Evolutionary conservation across 1,140 invertebrate species (phyloP).

Genomic region (Drosophila sulfurigaster): DNA sequence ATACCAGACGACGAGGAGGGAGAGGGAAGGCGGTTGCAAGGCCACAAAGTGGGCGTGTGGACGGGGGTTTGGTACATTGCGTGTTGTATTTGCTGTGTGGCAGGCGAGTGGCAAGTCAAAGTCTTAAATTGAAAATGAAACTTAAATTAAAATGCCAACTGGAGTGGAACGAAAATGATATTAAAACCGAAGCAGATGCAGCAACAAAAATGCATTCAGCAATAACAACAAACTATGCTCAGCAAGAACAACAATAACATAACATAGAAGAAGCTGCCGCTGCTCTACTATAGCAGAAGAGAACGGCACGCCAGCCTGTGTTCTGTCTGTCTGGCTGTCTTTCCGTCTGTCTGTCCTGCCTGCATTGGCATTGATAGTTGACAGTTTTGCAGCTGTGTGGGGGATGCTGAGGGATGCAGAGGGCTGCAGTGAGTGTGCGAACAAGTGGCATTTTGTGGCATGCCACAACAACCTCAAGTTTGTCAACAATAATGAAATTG

Average conservation of each 20-base stretch:
- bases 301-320: constrained; percentile 20
- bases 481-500: constrained; percentile 80
- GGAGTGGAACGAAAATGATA: constrained; percentile 83
- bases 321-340: background rate
- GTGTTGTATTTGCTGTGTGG: constrained; percentile 62
- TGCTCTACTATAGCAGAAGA: background rate
- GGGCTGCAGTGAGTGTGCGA: constrained; percentile 19
- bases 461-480: constrained; percentile 73
- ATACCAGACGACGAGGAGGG: constrained; percentile 38
- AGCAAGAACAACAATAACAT: constrained; percentile 36
- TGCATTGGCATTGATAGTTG: constrained; percentile 77
- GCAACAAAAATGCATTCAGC: constrained; percentile 37
- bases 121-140: constrained; percentile 83
- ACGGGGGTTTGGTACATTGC: background rate
- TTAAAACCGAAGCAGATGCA: constrained; percentile 70
- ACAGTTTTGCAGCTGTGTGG: constrained; percentile 46
- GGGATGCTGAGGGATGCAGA: constrained; percentile 16
- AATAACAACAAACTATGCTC: constrained; percentile 52
- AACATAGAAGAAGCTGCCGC: constrained; percentile 5
- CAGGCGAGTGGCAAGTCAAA: constrained; percentile 74
- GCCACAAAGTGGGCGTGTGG: constrained; percentile 20
- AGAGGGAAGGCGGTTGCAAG: background rate
- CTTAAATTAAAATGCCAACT: constrained; percentile 83
- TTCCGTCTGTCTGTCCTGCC: constrained; percentile 47
- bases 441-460: constrained; percentile 60